phyloP scores from a whole-genome alignment of 1,140 invertebrate genomes.

The Drosophila tristis region DNA sequence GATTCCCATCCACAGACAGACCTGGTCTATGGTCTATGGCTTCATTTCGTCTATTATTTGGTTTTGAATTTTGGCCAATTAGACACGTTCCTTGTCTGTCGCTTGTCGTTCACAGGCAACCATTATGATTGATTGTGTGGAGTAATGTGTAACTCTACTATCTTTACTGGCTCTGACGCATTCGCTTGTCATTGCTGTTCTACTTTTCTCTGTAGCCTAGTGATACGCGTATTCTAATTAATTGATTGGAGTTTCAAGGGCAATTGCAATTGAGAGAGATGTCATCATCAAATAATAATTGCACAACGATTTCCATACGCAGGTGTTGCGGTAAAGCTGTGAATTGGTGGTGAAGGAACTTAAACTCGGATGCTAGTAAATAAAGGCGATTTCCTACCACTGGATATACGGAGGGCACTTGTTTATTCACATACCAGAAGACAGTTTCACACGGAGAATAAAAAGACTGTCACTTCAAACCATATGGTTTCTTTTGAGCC shows the following conservation, averaged over 20 bases:
- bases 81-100: conserved; percentile 57
- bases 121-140: conserved; percentile 16
- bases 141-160: conserved; percentile 20
- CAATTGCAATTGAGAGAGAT: not conserved
- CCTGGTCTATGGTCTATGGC: conserved; percentile 6
- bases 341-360: too few species aligned
- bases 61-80: conserved; percentile 46
- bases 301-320: too few species aligned
- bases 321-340: too few species aligned
- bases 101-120: conserved; percentile 40
- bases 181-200: conserved; percentile 19
- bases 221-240: conserved; percentile 33
- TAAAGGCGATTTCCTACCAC: too few species aligned
- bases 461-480: too few species aligned
- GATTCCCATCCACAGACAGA: conserved; percentile 23
- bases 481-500: too few species aligned
- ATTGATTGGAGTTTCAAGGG: conserved; percentile 30
- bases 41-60: conserved; percentile 42
- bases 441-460: too few species aligned
- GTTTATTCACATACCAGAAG: too few species aligned
- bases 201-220: conserved; percentile 11
- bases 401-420: too few species aligned
- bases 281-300: too few species aligned
- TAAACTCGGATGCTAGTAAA: too few species aligned
- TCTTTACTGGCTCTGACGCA: conserved; percentile 29